phyloP scores from a whole-genome alignment of 2,113 vertebrate genomes.

The Neolamprologus hecqui region DNA sequence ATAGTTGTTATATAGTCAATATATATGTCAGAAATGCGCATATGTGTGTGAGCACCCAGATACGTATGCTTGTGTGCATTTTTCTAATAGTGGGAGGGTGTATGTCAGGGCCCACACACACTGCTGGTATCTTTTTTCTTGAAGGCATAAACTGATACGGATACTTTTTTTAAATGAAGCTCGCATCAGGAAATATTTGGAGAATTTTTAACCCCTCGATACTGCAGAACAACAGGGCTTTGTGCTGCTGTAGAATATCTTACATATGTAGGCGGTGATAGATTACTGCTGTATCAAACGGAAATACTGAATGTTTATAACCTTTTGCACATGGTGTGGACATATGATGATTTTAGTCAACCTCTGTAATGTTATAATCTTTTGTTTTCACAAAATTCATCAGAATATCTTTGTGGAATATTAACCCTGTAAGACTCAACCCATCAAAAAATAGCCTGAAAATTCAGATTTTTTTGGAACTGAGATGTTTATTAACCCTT shows the following conservation, averaged over 20 bases:
- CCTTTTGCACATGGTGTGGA: background rate
- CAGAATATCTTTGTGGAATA: background rate
- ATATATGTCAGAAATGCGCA: background rate
- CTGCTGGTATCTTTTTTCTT: background rate
- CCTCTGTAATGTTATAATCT: background rate
- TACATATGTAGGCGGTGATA: background rate
- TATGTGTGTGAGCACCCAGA: slow-evolving; percentile 5
- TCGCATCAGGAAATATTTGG: background rate
- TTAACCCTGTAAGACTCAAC: background rate
- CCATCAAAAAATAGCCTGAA: background rate
- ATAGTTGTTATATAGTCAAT: background rate
- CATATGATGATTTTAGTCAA: background rate
- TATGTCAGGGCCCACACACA: background rate
- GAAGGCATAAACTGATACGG: background rate
- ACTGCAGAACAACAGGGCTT: background rate
- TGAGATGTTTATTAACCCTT: background rate
- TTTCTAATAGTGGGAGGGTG: background rate
- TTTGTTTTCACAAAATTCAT: background rate
- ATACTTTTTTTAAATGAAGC: background rate
- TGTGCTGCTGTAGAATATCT: background rate
- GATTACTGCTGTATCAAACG: background rate
- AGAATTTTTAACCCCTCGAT: background rate
- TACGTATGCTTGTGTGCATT: slow-evolving; percentile 31
- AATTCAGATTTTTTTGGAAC: accelerated
- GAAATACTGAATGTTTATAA: background rate